Base-by-base conservation (phyloP, 2,797 vertebrate genomes). In the Lagocephalus sceleratus region DNA sequence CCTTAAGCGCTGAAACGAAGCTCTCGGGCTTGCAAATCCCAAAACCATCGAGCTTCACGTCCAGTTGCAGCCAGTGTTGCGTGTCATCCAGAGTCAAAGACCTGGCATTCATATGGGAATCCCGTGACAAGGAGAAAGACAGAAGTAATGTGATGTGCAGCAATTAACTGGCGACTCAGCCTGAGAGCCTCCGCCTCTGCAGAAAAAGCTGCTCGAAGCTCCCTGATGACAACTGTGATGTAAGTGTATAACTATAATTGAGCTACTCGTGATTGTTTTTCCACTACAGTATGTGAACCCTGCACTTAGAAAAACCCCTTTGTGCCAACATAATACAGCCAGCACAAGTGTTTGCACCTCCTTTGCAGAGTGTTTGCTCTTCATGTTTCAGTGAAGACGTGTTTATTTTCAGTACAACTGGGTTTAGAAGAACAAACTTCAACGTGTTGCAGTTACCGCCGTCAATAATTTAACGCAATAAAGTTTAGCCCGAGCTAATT, bases 231-330 rank as follows among this genome's bases (percentile, higher is more conserved):
- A 35, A 12, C 6, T 56, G 32, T 40, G 12, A 19, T n/a, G 42
- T 14, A 17, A 15, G n/a, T 3, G 1, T 25, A 19, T 19, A 23
- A 15, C 16, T 14, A 19, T 38, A 26, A 1, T 42, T 29, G 6
- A 19, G 5, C 4, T 16, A 14, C 23, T 5, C 20, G 32, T 41
- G 26, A 57, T 56, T 41, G 26, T 0, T 6, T 52, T 54, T 49
- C 17, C 7, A 29, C 7, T 16, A 9, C 12, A 12, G 15, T 16
- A 15, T 2, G 51, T 68, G 60, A 54, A 64, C 60, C 64, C 51
- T 64, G 54, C 49, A 8, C 51, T 7, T 20, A 29, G 59, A n/a
- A 47, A 60, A 64, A 22, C 40, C 54, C n/a, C 14, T 16, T 57
- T 48, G 22, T 22, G 39, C 20, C n/a, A 29, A 53, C 8, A 10